phyloP scores from a whole-genome alignment of 2,888 invertebrate species.

The Malacosoma neustria region DNA sequence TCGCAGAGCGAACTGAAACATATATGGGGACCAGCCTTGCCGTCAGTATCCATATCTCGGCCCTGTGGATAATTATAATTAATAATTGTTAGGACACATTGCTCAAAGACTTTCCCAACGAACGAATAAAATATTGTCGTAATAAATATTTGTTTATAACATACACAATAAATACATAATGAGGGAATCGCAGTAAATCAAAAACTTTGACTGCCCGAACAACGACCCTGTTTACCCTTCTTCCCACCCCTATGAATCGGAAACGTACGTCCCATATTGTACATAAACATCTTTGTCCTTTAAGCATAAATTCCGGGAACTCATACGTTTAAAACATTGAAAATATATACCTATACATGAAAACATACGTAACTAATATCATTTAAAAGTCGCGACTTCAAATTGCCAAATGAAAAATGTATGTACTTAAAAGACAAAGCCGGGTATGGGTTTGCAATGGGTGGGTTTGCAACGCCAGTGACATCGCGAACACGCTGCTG shows the following conservation, averaged over 20 bases:
- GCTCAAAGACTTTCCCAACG: too few relatives aligned
- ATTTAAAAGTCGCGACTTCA: background rate
- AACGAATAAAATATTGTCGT: too few relatives aligned
- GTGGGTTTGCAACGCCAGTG: too few relatives aligned
- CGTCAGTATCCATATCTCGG: too few relatives aligned
- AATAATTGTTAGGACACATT: too few relatives aligned
- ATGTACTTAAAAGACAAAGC: too few relatives aligned
- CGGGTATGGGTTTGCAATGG: too few relatives aligned
- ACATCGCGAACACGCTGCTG: too few relatives aligned
- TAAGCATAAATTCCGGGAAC: background rate
- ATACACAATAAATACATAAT: background rate
- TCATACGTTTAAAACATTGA: background rate
- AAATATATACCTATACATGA: background rate
- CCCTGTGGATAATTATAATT: too few relatives aligned
- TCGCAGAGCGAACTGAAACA: too few relatives aligned
- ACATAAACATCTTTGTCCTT: background rate
- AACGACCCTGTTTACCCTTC: background rate
- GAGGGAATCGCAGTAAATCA: slow-evolving; percentile 1
- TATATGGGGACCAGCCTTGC: too few relatives aligned
- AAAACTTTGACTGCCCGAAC: background rate
- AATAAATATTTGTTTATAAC: slow-evolving; percentile 1
- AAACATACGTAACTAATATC: background rate
- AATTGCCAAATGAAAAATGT: too few relatives aligned
- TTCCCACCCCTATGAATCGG: background rate
- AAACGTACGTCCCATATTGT: background rate